Evolutionary conservation across 2,797 vertebrate species (phyloP).

Genomic region (Triplophysa bombifrons): DNA sequence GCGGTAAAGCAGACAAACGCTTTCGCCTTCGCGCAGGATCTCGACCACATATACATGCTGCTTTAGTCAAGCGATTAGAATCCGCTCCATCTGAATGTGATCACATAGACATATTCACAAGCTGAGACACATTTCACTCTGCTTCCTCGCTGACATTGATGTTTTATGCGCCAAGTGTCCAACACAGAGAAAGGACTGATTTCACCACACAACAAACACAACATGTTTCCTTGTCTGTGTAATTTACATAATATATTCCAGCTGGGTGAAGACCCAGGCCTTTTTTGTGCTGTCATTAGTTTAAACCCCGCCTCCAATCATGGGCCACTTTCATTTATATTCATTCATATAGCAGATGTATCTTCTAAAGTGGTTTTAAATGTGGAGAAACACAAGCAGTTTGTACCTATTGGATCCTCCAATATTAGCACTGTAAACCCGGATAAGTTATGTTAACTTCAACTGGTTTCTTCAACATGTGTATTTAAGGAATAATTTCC

Average conservation of each 20-base stretch:
- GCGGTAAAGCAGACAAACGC: conserved; percentile 14
- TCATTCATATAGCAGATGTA: background rate
- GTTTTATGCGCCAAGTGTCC: conserved; percentile 25
- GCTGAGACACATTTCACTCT: conserved; percentile 43
- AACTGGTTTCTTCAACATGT: too few species aligned
- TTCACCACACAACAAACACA: conserved; percentile 30
- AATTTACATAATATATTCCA: conserved; percentile 39
- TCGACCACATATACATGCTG: conserved; percentile 65
- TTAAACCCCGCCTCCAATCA: background rate
- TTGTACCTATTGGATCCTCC: background rate
- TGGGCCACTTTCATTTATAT: background rate
- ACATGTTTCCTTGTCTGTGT: conserved; percentile 28
- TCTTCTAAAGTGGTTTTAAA: background rate
- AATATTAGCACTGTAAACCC: background rate
- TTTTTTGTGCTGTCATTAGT: conserved; percentile 24
- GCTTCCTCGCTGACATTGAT: conserved; percentile 46
- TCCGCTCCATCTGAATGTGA: conserved; percentile 30
- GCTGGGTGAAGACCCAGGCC: conserved; percentile 18
- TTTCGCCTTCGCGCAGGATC: conserved; percentile 57
- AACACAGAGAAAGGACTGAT: conserved; percentile 26
- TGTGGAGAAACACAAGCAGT: background rate
- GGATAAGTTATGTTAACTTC: too few species aligned
- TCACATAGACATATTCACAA: conserved; percentile 16
- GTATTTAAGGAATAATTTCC: too few species aligned
- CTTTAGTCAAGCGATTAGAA: conserved; percentile 61